These are phyloP conservation scores for Sialis fuliginosa DNA, from an alignment of 2,888 invertebrate genomes.

Conservation along the genomic window DNA sequence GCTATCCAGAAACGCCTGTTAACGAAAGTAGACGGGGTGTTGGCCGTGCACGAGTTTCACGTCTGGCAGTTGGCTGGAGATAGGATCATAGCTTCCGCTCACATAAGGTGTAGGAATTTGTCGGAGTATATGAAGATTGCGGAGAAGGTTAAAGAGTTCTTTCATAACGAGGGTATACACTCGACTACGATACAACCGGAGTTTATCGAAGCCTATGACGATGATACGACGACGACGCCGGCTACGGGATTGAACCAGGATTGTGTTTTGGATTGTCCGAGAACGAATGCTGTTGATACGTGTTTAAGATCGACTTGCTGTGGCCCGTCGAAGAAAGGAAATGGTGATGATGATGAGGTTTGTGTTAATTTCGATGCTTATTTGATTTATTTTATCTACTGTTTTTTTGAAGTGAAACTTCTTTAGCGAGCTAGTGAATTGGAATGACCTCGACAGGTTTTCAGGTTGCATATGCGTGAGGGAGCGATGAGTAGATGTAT, in stretches of 20 bases:
- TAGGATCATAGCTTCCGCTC: conserved; percentile 92
- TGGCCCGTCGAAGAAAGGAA: conserved; percentile 62
- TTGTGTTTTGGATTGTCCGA: conserved; percentile 77
- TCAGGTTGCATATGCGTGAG: no score
- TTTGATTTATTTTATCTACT: neutral
- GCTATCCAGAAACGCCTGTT: conserved; percentile 75
- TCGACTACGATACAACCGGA: conserved; percentile 98
- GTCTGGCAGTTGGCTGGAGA: conserved; percentile 97
- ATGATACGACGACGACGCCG: conserved; percentile 23
- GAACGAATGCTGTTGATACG: conserved; percentile 28
- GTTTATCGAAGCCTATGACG: conserved; percentile 63
- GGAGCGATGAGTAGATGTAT: no score
- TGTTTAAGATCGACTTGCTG: conserved; percentile 82
- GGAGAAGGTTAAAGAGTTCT: conserved; percentile 89
- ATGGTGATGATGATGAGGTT: conserved; percentile 1
- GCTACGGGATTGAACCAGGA: conserved; percentile 32
- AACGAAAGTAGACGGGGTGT: conserved; percentile 81
- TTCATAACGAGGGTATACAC: conserved; percentile 96
- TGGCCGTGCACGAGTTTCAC: conserved; percentile 95
- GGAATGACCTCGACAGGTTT: no score
- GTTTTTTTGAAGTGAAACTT: neutral
- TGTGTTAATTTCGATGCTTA: neutral
- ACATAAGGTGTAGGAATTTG: conserved; percentile 88
- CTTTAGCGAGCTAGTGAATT: neutral
- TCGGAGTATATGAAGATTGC: conserved; percentile 96